Evolutionary conservation across 2,797 vertebrate species (phyloP).

Genomic region (Nasua narica): DNA sequence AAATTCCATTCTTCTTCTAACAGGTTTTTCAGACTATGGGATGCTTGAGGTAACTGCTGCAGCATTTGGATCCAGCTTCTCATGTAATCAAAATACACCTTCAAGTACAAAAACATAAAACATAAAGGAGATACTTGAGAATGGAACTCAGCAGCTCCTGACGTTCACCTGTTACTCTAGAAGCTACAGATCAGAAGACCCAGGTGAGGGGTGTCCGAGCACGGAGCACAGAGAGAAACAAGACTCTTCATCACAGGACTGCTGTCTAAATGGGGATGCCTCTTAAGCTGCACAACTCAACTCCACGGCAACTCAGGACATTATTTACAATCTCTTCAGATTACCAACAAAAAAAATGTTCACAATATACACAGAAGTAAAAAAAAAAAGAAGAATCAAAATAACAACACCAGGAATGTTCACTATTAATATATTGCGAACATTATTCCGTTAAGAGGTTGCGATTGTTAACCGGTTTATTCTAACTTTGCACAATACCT

Average conservation of each 20-base stretch:
- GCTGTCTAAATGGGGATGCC: accelerated
- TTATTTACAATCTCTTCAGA: neutral
- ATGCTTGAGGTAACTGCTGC: conserved; percentile 98
- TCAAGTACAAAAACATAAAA: conserved; percentile 52
- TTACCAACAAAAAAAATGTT: neutral
- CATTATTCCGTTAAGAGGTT: neutral
- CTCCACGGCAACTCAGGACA: neutral
- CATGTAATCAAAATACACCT: conserved; percentile 99
- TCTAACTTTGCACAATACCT: neutral
- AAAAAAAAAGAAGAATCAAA: neutral
- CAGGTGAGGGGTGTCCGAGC: accelerated
- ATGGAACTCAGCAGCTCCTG: neutral
- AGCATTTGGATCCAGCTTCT: conserved; percentile 99
- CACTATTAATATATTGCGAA: neutral
- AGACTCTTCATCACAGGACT: neutral
- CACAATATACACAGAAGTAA: neutral
- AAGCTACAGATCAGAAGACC: accelerated
- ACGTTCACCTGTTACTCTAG: neutral
- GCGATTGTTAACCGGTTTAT: neutral
- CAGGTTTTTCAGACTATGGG: conserved; percentile 98
- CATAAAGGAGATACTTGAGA: neutral
- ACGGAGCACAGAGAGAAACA: accelerated
- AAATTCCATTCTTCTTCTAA: conserved; percentile 99
- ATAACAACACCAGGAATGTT: neutral
- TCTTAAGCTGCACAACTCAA: neutral